phyloP scores from a whole-genome alignment of 2,888 invertebrate genomes.

The Alsophila aescularia region DNA sequence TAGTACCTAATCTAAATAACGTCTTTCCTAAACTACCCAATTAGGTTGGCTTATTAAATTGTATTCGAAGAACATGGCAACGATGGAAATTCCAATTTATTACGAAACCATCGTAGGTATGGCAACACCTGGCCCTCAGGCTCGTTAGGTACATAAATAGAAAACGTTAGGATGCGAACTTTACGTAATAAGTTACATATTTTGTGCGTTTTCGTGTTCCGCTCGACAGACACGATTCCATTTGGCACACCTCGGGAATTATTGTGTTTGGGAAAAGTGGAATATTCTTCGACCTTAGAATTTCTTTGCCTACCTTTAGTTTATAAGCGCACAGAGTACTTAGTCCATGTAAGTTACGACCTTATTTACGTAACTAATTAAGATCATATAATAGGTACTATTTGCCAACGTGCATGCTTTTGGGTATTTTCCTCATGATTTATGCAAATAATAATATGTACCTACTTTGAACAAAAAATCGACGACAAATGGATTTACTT shows the following conservation, averaged over 20 bases:
- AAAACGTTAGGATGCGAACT: neutral
- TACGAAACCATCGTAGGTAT: neutral
- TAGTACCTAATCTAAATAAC: too few species aligned
- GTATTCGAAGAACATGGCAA: neutral
- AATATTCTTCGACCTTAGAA: constrained; percentile 7
- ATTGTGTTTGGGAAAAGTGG: constrained; percentile 22
- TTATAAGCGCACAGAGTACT: neutral
- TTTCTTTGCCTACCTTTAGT: neutral
- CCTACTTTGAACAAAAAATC: too few species aligned
- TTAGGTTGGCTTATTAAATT: neutral
- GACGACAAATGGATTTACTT: too few species aligned
- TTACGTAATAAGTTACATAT: constrained; percentile 22
- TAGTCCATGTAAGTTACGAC: neutral
- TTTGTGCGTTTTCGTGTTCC: constrained; percentile 24
- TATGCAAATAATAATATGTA: too few species aligned
- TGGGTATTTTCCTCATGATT: too few species aligned
- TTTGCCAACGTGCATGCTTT: too few species aligned
- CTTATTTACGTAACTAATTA: too few species aligned
- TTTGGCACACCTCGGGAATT: constrained; percentile 30
- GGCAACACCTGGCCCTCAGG: neutral
- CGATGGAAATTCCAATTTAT: too few species aligned
- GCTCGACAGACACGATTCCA: constrained; percentile 27
- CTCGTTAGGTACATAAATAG: neutral
- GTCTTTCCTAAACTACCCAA: too few species aligned
- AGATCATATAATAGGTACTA: too few species aligned